phyloP scores from a whole-genome alignment of 2,113 vertebrate genomes.

The Channa argus region DNA sequence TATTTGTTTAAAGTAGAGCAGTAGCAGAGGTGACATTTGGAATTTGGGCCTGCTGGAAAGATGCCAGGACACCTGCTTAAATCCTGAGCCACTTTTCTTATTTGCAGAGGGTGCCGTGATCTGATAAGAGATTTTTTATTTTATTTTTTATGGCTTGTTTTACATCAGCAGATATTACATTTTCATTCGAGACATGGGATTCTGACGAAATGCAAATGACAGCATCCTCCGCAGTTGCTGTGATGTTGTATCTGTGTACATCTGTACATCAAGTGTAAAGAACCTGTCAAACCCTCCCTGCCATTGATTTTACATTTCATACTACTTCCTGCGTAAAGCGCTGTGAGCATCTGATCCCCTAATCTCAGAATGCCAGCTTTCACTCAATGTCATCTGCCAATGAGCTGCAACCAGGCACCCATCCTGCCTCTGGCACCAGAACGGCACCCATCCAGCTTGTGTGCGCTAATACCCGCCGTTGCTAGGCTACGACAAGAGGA shows the following conservation, averaged over 20 bases:
- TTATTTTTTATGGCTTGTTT: constrained; percentile 45
- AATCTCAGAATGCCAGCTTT: constrained; percentile 81
- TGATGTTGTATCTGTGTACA: constrained; percentile 56
- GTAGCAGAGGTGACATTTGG: constrained; percentile 56
- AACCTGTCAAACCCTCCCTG: constrained; percentile 56
- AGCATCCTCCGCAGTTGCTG: constrained; percentile 5
- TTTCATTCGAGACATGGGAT: constrained; percentile 26
- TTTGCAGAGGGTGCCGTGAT: constrained; percentile 47
- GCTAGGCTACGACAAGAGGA: constrained; percentile 79
- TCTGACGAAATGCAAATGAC: constrained; percentile 28
- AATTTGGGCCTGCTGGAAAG: constrained; percentile 45
- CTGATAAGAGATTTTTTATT: constrained; percentile 19
- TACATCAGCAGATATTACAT: constrained; percentile 55
- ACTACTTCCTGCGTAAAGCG: constrained; percentile 68
- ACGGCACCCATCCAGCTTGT: constrained; percentile 77
- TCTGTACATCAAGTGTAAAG: constrained; percentile 63
- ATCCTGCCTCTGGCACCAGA: constrained; percentile 79
- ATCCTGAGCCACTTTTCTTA: constrained; percentile 36
- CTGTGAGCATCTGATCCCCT: constrained; percentile 80
- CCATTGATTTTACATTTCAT: constrained; percentile 76
- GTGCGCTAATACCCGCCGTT: constrained; percentile 77
- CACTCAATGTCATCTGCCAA: constrained; percentile 83
- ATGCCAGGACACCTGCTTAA: constrained; percentile 56
- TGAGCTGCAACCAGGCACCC: constrained; percentile 81
- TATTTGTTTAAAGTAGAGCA: constrained; percentile 51